Base-by-base conservation (phyloP, 2,888 invertebrate genomes). In the Lasioglossum marginatum region DNA sequence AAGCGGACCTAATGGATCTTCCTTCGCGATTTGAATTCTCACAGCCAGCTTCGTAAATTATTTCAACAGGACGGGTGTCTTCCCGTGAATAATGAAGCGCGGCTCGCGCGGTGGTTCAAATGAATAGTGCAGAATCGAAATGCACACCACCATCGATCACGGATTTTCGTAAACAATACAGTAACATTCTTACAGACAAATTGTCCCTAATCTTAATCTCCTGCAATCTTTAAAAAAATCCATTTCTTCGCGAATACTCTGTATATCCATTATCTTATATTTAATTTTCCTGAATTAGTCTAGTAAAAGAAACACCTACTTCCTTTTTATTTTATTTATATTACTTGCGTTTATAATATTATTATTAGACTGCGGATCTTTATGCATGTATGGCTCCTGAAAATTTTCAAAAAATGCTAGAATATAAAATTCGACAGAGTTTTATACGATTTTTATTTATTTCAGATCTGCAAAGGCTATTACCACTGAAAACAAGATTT, bases 1-100 rank as follows among this genome's bases (percentile, higher is more conserved):
- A 83, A 91, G 86, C 89, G 87, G 71, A 88, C 75, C 89, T 91
- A 91, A 92, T 92, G 89, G 90, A 89, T 90, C 88, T 86, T 73
- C 85, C 83, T 81, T 83, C 79, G 73, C 87, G 82, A 90, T 89
- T 84, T 81, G 48, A 80, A 90, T 88, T 81, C 88, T 87, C 79
- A 72, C 83, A 81, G 86, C 76, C 77, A 57, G 76, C 45, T 81
- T 82, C 81, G 77, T 91, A 82, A 90, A 89, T 89, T 91, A 91
- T 88, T 89, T 83, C 78, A 68, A 57, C 66, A 80, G 80, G 75
- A 81, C 81, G 87, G 86, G 77, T 87, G 85, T 77, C 87, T 86
- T 88, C 66, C 63, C 76, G 77, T 86, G 86, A 90, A 90, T 86
- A 84, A 89, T 90, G 84, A 88, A 90, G 77, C 74, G 75, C 10